Evolutionary conservation across 2,888 invertebrate species (phyloP).

Genomic region (Diplolepis rosae): DNA sequence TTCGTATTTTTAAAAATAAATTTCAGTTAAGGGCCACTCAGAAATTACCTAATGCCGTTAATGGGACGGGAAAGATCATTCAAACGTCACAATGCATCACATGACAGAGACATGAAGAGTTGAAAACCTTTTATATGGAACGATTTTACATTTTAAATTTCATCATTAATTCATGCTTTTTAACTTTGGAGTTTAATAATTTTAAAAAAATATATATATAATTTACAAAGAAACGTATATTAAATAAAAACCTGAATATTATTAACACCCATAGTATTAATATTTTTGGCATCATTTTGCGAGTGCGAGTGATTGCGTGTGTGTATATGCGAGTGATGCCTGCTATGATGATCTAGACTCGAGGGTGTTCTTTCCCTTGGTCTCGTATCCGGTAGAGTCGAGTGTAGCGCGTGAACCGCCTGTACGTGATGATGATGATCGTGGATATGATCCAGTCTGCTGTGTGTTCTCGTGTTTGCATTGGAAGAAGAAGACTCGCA

Average conservation of each 20-base stretch:
- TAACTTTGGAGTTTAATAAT: no score
- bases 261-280: constrained; percentile 61
- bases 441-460: constrained; percentile 61
- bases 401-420: constrained; percentile 51
- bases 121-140: no score
- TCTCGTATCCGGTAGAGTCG: constrained; percentile 53
- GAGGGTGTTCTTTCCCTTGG: constrained; percentile 50
- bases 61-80: no score
- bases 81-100: no score
- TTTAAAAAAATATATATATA: no score
- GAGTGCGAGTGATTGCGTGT: constrained; percentile 37
- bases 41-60: no score
- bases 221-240: no score
- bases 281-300: constrained; percentile 59
- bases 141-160: no score
- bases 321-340: constrained; percentile 50
- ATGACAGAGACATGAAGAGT: no score
- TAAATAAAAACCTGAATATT: constrained; percentile 64
- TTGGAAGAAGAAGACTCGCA: constrained; percentile 66
- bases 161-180: no score
- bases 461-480: constrained; percentile 61
- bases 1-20: no score
- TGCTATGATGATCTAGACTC: constrained; percentile 50
- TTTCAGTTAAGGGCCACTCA: no score
- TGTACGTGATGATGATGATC: constrained; percentile 60